These are phyloP conservation scores for Paraescarpia echinospica DNA, from an alignment of 1,140 invertebrate species.

Conservation along the genomic window DNA sequence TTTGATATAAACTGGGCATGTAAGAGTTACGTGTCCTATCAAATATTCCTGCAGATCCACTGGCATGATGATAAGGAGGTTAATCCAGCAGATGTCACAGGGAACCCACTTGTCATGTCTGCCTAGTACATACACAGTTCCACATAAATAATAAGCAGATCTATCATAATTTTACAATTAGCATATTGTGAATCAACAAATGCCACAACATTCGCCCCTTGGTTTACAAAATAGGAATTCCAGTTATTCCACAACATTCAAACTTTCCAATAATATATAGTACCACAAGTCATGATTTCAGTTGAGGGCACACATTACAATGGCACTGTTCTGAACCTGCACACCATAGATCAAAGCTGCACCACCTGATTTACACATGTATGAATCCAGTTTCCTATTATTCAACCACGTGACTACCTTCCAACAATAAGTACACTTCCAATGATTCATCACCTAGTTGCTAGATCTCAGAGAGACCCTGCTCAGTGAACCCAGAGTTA, in stretches of 20 bases:
- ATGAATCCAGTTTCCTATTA: neutral
- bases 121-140: too few species aligned
- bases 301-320: neutral
- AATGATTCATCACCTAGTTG: neutral
- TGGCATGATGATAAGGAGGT: neutral
- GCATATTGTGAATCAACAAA: too few species aligned
- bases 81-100: neutral
- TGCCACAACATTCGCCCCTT: too few species aligned
- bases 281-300: neutral
- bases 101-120: neutral
- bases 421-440: neutral
- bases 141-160: too few species aligned
- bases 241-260: too few species aligned
- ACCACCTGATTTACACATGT: neutral
- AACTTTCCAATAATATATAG: too few species aligned
- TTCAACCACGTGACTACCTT: neutral
- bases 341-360: neutral
- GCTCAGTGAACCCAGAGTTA: neutral
- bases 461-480: neutral
- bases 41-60: neutral
- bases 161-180: too few species aligned
- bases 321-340: neutral
- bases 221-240: too few species aligned
- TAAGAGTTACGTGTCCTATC: neutral
- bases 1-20: neutral